Evolutionary conservation across 2,797 vertebrate genomes (phyloP).

Genomic region (Cichlasoma orientale): DNA sequence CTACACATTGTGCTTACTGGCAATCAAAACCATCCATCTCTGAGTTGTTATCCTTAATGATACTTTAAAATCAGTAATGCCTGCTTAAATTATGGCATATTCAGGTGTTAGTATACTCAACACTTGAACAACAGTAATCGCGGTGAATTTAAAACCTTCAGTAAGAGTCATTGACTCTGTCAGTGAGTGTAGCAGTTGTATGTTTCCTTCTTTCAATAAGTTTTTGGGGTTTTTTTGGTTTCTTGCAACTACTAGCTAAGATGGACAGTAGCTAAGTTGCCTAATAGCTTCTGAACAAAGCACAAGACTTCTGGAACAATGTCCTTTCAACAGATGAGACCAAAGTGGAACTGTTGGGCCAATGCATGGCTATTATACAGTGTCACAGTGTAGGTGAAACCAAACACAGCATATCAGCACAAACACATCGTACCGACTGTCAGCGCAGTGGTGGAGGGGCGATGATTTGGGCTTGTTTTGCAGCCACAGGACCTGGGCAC

Average conservation of each 20-base stretch:
- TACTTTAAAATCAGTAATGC: not conserved
- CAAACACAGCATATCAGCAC: no score
- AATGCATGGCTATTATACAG: no score
- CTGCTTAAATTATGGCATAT: not conserved
- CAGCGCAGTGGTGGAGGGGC: no score
- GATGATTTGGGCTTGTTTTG: no score
- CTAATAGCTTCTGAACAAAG: no score
- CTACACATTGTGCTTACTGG: not conserved
- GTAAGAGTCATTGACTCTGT: not conserved
- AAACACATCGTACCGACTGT: no score
- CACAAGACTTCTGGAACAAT: no score
- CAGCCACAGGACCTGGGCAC: no score
- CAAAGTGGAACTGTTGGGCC: no score
- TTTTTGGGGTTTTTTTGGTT: not conserved
- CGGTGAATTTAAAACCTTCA: not conserved
- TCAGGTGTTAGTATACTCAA: not conserved
- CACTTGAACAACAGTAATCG: not conserved
- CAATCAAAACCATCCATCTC: not conserved
- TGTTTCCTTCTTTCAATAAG: not conserved
- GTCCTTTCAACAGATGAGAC: no score
- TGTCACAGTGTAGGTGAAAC: no score
- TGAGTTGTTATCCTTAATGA: not conserved
- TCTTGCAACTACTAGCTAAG: not conserved
- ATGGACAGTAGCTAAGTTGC: not conserved
- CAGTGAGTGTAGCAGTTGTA: not conserved